phyloP scores from a whole-genome alignment of 1,140 invertebrate genomes.

The Nephila pilipes region DNA sequence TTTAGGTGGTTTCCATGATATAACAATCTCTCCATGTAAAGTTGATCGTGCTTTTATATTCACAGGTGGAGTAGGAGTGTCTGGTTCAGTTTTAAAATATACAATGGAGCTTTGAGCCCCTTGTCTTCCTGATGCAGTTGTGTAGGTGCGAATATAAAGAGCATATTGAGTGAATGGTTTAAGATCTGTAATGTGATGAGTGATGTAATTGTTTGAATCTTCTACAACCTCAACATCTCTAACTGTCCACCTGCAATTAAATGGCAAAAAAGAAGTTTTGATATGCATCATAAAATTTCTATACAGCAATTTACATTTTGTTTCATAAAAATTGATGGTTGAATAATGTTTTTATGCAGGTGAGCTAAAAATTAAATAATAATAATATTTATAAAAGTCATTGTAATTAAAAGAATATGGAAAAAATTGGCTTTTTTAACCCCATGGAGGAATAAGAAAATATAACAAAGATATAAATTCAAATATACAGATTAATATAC shows the following conservation, averaged over 20 bases:
- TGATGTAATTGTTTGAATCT: constrained; percentile 79
- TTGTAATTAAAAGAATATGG: too few relatives aligned
- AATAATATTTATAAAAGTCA: too few relatives aligned
- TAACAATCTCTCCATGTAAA: constrained; percentile 85
- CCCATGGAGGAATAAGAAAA: too few relatives aligned
- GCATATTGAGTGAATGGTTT: constrained; percentile 94
- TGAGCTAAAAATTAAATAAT: too few relatives aligned
- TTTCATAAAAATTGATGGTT: too few relatives aligned
- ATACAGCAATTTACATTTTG: too few relatives aligned
- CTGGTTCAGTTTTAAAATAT: constrained; percentile 90
- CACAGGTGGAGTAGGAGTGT: constrained; percentile 85
- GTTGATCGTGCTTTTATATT: constrained; percentile 84
- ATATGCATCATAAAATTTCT: too few relatives aligned
- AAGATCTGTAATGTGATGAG: constrained; percentile 84
- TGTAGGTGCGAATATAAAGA: constrained; percentile 93
- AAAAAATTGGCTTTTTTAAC: too few relatives aligned
- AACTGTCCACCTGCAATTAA: constrained; percentile 82
- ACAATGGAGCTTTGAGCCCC: constrained; percentile 86
- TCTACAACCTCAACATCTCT: constrained; percentile 80
- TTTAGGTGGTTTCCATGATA: constrained; percentile 89
- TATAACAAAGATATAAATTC: too few relatives aligned
- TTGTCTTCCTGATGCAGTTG: constrained; percentile 90
- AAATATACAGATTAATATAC: too few relatives aligned
- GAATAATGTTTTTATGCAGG: too few relatives aligned
- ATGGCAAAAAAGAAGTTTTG: not conserved